Percentiles rank a stretch among this genome's conserved stretches.
phyloP scores from a whole-genome alignment of 2,797 vertebrate species.

The Semotilus atromaculatus region DNA sequence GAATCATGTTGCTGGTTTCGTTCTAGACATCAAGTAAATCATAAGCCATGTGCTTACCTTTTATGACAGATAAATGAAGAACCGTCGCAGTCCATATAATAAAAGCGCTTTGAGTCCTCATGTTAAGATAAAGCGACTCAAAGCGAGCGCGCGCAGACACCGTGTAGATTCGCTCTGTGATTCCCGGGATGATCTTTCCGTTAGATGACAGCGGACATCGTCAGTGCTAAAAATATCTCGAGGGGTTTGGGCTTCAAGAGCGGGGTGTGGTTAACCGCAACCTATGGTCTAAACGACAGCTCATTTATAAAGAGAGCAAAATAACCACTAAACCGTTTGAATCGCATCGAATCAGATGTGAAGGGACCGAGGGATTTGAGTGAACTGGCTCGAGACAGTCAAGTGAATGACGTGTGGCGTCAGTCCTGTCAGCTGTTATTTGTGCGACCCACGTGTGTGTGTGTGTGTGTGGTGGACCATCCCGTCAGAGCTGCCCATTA shows the following conservation, averaged over 20 bases:
- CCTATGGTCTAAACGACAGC: neutral
- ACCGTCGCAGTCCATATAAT: conserved; percentile 43
- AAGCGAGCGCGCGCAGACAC: conserved; percentile 23
- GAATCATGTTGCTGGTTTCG: neutral
- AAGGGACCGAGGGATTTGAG: neutral
- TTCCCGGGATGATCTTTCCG: conserved; percentile 71
- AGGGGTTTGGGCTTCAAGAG: conserved; percentile 74
- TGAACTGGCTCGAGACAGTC: conserved; percentile 1
- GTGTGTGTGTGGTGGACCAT: neutral
- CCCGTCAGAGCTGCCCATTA: conserved; percentile 13
- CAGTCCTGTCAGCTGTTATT: conserved; percentile 27
- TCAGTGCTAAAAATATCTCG: conserved; percentile 79
- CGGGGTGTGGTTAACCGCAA: conserved; percentile 68
- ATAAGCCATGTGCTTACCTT: conserved; percentile 20
- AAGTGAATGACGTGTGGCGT: conserved; percentile 28
- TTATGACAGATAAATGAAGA: neutral
- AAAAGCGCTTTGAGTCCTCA: conserved; percentile 28
- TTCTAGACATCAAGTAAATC: neutral
- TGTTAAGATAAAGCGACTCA: conserved; percentile 30
- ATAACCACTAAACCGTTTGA: neutral
- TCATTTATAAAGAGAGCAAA: neutral
- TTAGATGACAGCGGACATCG: conserved; percentile 74
- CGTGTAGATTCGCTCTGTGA: conserved; percentile 41
- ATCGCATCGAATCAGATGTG: neutral
- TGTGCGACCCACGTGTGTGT: conserved; percentile 21